phyloP scores from a whole-genome alignment of 2,888 invertebrate species.

The Meghimatium bilineatum region DNA sequence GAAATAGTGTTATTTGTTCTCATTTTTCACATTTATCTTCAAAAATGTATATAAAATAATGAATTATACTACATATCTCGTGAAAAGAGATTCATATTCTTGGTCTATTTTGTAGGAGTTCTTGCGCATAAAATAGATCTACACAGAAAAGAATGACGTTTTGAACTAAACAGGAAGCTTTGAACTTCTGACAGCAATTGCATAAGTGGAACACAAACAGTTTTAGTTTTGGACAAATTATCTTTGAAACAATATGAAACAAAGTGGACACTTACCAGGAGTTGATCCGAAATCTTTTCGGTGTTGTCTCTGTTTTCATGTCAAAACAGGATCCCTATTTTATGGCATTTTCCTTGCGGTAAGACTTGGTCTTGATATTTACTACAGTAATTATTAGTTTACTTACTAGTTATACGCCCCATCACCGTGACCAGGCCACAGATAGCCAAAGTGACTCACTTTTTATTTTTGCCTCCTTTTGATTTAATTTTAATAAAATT shows the following conservation, averaged over 20 bases:
- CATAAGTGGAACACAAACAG: neutral
- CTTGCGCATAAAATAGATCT: neutral
- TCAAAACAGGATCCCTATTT: constrained; percentile 67
- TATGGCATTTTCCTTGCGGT: constrained; percentile 68
- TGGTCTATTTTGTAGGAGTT: neutral
- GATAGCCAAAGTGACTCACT: too few species aligned
- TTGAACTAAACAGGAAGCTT: constrained; percentile 5
- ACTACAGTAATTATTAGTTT: too few species aligned
- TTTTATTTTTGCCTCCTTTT: too few species aligned
- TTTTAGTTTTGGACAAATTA: neutral
- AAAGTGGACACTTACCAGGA: constrained; percentile 15
- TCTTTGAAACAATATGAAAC: constrained; percentile 13
- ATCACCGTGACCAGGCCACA: too few species aligned
- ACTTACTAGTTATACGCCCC: too few species aligned
- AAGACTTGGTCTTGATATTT: too few species aligned
- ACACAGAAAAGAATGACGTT: constrained; percentile 3
- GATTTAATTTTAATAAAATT: too few species aligned
- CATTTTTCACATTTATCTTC: too few species aligned
- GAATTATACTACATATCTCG: too few species aligned
- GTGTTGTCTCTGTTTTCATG: constrained; percentile 71
- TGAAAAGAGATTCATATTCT: neutral
- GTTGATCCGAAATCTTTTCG: constrained; percentile 54
- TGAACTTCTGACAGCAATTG: neutral
- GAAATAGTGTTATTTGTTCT: too few species aligned
- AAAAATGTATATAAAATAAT: too few species aligned